These are phyloP conservation scores for Vulpes lagopus DNA, from an alignment of 2,113 vertebrate genomes.

Conservation along the genomic window DNA sequence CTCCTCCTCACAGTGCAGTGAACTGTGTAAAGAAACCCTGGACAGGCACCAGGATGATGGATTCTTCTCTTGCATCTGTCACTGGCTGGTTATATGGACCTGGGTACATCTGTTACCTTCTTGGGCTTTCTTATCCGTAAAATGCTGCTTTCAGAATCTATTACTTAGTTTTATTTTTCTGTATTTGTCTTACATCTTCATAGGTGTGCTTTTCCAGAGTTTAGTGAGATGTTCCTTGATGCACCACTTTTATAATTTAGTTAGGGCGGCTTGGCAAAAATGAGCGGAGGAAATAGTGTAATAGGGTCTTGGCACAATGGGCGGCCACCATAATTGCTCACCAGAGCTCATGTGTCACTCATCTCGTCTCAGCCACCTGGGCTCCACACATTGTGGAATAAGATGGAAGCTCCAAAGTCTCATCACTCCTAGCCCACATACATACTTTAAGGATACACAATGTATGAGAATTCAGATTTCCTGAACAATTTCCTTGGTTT, in stretches of 20 bases:
- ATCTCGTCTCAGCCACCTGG: background rate
- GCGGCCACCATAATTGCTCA: background rate
- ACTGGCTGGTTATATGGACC: background rate
- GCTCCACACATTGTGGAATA: background rate
- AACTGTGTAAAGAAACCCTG: background rate
- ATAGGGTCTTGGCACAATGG: background rate
- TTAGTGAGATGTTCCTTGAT: slow-evolving; percentile 12
- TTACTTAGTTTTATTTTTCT: background rate
- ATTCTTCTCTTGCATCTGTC: background rate
- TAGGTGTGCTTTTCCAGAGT: background rate
- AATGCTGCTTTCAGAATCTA: background rate
- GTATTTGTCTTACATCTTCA: background rate
- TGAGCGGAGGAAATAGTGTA: background rate
- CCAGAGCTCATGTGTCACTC: background rate
- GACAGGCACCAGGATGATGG: background rate
- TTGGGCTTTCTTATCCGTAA: background rate
- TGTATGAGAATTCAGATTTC: background rate
- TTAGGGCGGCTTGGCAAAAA: background rate
- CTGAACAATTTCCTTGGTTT: background rate
- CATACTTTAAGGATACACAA: background rate
- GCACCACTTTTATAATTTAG: background rate
- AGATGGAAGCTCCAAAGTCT: background rate
- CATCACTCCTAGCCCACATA: background rate
- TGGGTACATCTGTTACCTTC: background rate
- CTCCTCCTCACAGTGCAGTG: background rate